Evolutionary conservation across 2,113 vertebrate species (phyloP).

Genomic region (Psettodes erumei): DNA sequence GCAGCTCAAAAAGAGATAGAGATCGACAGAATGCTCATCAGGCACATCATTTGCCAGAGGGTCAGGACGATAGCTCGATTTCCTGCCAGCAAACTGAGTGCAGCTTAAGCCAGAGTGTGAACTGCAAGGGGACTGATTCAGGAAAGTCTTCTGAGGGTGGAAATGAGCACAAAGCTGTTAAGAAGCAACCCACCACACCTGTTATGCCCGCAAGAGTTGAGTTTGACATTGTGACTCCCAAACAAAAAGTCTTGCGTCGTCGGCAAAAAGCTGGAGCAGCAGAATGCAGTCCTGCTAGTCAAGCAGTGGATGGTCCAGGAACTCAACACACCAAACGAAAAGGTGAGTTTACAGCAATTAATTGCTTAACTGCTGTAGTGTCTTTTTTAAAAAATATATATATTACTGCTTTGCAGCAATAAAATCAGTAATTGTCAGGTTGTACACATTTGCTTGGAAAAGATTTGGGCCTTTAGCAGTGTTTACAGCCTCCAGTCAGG

Average conservation of each 20-base stretch:
- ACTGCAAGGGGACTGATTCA: not conserved
- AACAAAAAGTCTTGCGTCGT: not conserved
- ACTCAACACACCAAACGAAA: not conserved
- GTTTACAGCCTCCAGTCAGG: no score
- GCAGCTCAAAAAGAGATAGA: not conserved
- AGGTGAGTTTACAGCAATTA: no score
- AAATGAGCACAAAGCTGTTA: not conserved
- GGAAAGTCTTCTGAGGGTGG: not conserved
- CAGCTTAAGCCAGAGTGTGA: not conserved
- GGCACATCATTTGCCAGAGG: not conserved
- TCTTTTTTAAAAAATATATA: no score
- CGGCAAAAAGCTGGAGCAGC: not conserved
- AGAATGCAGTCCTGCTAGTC: not conserved
- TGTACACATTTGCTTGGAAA: no score
- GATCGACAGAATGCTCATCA: not conserved
- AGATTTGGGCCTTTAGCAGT: no score
- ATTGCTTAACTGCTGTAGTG: no score
- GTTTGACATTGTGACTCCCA: constrained; percentile 41
- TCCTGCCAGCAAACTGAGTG: no score
- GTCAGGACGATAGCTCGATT: no score
- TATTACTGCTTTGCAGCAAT: no score
- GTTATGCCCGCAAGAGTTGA: not conserved
- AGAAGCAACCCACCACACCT: not conserved
- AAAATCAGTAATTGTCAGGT: no score
- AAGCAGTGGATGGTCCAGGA: not conserved